Percentiles rank a stretch among this genome's conserved stretches.
These are phyloP conservation scores for Drosophila funebris DNA, from an alignment of 1,140 invertebrate genomes.

Conservation along the genomic window DNA sequence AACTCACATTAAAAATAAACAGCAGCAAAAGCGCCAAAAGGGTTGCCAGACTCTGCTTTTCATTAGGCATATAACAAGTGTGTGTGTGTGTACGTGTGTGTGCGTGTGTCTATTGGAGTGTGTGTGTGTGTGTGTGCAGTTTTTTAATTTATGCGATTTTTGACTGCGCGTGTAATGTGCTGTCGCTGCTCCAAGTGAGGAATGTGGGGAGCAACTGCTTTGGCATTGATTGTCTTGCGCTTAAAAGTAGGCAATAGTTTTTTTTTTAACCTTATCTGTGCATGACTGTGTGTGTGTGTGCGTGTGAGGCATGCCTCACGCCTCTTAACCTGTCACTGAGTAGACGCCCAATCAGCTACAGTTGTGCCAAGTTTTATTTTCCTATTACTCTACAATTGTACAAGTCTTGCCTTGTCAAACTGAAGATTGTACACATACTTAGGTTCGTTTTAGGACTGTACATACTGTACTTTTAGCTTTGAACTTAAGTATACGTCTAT, in stretches of 20 bases:
- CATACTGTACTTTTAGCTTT: no score
- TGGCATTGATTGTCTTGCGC: conserved; percentile 34
- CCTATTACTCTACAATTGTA: background rate
- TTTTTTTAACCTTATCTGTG: conserved; percentile 2
- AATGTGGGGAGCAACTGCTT: background rate
- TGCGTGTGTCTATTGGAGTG: conserved; percentile 13
- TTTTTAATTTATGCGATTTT: conserved; percentile 81
- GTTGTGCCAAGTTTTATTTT: background rate
- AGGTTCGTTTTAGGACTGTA: no score
- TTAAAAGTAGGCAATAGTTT: conserved; percentile 50
- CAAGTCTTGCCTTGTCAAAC: no score
- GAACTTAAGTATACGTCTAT: no score
- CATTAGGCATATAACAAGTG: conserved; percentile 22
- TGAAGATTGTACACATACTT: no score
- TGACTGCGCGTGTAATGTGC: conserved; percentile 48
- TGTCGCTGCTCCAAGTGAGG: background rate
- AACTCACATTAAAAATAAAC: conserved; percentile 34
- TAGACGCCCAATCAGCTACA: background rate
- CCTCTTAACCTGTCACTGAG: background rate
- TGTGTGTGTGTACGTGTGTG: background rate
- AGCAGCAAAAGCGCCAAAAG: conserved; percentile 30
- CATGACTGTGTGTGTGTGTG: background rate
- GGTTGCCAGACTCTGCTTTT: conserved; percentile 58
- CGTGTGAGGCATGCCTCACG: background rate
- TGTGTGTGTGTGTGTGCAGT: conserved; percentile 23